phyloP scores from a whole-genome alignment of 2,888 invertebrate species.

The Philaethria dido region DNA sequence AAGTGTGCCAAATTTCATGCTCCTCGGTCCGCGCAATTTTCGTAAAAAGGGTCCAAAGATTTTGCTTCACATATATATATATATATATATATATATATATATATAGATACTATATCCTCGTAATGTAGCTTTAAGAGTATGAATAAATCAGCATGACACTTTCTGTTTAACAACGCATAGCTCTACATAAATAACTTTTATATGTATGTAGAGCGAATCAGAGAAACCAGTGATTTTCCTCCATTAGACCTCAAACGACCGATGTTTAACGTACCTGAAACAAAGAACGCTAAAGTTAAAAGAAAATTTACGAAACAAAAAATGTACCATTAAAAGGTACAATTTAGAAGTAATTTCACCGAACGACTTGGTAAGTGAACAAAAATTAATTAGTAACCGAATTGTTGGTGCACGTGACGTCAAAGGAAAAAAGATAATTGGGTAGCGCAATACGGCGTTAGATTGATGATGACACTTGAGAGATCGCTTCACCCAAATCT shows the following conservation, averaged over 20 bases:
- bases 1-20: too few species aligned
- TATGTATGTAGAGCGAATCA: constrained; percentile 19
- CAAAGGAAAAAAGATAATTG: constrained; percentile 64
- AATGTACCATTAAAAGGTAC: constrained; percentile 23
- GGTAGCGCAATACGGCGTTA: constrained; percentile 41
- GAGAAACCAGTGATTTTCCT: constrained; percentile 12
- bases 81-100: too few species aligned
- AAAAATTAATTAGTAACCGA: constrained; percentile 69
- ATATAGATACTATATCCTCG: too few species aligned
- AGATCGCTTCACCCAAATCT: constrained; percentile 25
- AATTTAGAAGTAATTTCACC: constrained; percentile 25
- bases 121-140: neutral
- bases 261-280: constrained; percentile 51
- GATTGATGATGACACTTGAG: constrained; percentile 36
- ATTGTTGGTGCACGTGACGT: constrained; percentile 55
- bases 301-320: constrained; percentile 29
- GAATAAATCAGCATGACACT: neutral
- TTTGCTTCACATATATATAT: too few species aligned
- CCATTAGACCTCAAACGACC: constrained; percentile 21
- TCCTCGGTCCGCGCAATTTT: too few species aligned
- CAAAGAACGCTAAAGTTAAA: constrained; percentile 40
- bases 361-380: constrained; percentile 61
- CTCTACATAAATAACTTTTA: constrained; percentile 9
- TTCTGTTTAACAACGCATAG: constrained; percentile 23
- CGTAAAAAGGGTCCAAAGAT: too few species aligned